Conservation (phyloP, 2,797 vertebrate genomes). For the Vultur gryphus region DNA sequence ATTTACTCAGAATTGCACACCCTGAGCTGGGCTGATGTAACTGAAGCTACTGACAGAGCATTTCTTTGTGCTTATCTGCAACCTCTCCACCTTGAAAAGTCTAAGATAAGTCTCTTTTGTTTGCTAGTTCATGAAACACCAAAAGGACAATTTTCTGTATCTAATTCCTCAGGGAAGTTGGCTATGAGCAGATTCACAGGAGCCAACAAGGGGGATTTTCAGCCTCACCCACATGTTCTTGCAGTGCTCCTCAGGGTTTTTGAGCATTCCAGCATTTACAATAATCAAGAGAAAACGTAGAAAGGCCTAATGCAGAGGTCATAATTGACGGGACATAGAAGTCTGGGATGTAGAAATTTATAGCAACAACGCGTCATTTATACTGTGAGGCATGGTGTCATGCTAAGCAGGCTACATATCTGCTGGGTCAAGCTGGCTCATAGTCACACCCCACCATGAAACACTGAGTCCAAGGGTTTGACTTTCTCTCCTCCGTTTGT, state of each 20-base stretch:
- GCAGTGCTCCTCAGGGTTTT: neutral
- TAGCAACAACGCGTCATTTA: fast-evolving
- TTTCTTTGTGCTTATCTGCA: neutral
- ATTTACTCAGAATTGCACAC: neutral
- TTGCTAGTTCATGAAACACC: neutral
- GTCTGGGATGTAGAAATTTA: neutral
- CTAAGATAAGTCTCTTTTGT: neutral
- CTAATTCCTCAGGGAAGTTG: neutral
- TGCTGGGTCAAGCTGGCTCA: neutral
- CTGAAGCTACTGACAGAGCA: neutral
- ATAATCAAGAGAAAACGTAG: neutral
- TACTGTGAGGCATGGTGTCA: neutral
- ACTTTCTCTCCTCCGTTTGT: neutral
- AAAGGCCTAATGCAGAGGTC: neutral
- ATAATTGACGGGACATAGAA: neutral
- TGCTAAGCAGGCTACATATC: neutral
- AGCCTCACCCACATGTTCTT: neutral
- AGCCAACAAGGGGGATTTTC: neutral
- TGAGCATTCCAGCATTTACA: neutral
- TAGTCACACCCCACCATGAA: neutral
- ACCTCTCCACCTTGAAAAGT: neutral
- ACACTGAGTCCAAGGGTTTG: neutral
- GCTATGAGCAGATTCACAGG: neutral
- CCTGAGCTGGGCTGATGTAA: neutral
- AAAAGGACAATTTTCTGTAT: neutral